Percentiles rank a stretch among this genome's conserved stretches.
These are phyloP conservation scores for Clinocottus analis DNA, from an alignment of 2,113 vertebrate genomes.

Conservation along the genomic window DNA sequence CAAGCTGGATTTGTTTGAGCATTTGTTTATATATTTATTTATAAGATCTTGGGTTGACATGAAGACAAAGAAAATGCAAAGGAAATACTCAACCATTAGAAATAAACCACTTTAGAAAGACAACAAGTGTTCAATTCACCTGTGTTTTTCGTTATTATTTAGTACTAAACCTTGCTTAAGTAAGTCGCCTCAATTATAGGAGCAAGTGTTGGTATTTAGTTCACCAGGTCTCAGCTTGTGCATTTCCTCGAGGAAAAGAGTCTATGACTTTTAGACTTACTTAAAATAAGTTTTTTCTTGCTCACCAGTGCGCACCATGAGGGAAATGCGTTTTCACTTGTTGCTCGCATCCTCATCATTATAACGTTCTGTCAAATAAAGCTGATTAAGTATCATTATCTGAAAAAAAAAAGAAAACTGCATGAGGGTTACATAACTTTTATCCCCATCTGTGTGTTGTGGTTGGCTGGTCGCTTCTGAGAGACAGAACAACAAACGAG, in stretches of 20 bases:
- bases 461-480: conserved; percentile 21
- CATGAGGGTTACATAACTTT: neutral
- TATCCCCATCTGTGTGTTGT: conserved; percentile 31
- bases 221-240: neutral
- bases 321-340: neutral
- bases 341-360: neutral
- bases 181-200: neutral
- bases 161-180: neutral
- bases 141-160: neutral
- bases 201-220: neutral
- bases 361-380: conserved; percentile 11
- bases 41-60: neutral
- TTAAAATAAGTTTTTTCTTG: no score
- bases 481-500: conserved; percentile 37
- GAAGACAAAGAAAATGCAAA: neutral
- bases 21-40: neutral
- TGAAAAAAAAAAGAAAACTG: neutral
- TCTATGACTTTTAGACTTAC: no score
- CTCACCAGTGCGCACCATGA: neutral
- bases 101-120: neutral
- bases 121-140: neutral
- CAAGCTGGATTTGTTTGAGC: neutral
- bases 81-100: neutral
- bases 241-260: neutral
- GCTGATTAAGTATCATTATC: conserved; percentile 21